Base-by-base conservation (phyloP, 2,797 vertebrate genomes). In the Trematomus bernacchii region DNA sequence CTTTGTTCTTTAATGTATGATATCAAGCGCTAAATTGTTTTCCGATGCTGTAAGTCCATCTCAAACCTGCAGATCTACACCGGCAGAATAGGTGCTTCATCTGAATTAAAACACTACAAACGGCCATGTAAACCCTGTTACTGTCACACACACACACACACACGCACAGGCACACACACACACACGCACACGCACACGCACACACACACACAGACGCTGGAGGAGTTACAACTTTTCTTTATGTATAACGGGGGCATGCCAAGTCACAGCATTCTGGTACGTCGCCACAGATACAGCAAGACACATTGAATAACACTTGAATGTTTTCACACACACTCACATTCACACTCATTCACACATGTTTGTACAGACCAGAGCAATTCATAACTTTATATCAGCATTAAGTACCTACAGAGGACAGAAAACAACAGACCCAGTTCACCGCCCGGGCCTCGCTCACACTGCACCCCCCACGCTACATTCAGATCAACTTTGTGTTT, bases 351-450 rank as follows among this genome's bases (percentile, higher is more conserved):
- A 82, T 61, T 65, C 73, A 82, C 66, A 85, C 66, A 33, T 55
- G 77, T 73, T 91, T 91, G 60, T 87, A 91, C 90, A 93, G 83
- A 92, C 90, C 83, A 87, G 81, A 90, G 88, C 83, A 93, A 76
- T 71, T 91, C 84, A 84, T 86, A 88, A 93, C 91, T 92, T 93
- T 89, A 94, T 90, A 83, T 93, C 88, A 91, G 90, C 90, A 89
- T 85, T 85, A 82, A 93, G 92, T 94, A 94, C 92, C 93, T 88
- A 94, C 82, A 88, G 86, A 92, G 82, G 71, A 89, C 87, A 90
- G 75, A 87, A 37, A 87, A 85, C 76, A 50, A 70, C 72, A 84
- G 68, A 63, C 69, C 19, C 61, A 79, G 68, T 59, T 62, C 58
- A 70, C 66, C 44, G 66, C 60, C 40, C 33, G 6, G 59, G 53